phyloP scores from a whole-genome alignment of 2,113 vertebrate genomes.

The Candoia aspera region DNA sequence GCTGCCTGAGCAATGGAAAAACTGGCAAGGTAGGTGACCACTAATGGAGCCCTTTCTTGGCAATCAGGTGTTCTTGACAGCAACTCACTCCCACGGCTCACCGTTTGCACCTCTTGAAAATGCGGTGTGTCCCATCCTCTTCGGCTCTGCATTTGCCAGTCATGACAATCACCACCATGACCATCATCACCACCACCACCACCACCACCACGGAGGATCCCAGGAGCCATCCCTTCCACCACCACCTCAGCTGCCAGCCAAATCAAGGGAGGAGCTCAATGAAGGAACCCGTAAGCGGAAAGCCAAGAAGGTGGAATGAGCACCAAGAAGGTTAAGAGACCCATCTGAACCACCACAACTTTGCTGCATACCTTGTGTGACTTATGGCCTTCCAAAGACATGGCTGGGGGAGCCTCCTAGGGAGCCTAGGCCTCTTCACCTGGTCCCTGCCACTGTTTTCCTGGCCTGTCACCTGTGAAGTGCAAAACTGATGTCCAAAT shows the following conservation, averaged over 20 bases:
- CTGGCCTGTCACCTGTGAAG: neutral
- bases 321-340: neutral
- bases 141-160: slow-evolving; percentile 76
- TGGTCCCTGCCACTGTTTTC: slow-evolving; percentile 5
- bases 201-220: slow-evolving; percentile 64
- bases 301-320: slow-evolving; percentile 92
- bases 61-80: slow-evolving; percentile 88
- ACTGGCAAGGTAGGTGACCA: neutral
- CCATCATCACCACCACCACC: slow-evolving; percentile 52
- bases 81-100: slow-evolving; percentile 92
- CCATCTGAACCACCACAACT: neutral
- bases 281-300: slow-evolving; percentile 94
- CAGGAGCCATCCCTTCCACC: slow-evolving; percentile 63
- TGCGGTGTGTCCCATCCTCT: slow-evolving; percentile 86
- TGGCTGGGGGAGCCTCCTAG: slow-evolving; percentile 18
- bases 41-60: neutral
- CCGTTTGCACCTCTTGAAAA: slow-evolving; percentile 88
- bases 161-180: slow-evolving; percentile 61
- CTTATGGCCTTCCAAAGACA: slow-evolving; percentile 16
- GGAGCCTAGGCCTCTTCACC: slow-evolving; percentile 42
- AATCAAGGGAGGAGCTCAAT: slow-evolving; percentile 91
- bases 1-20: neutral
- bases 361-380: neutral
- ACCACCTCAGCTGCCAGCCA: slow-evolving; percentile 74
- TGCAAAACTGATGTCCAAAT: neutral